A percentile compares a stretch with the other conserved stretches of the same genome.
Conservation (phyloP, 2,113 vertebrate genomes). For the Psilopogon haemacephalus region DNA sequence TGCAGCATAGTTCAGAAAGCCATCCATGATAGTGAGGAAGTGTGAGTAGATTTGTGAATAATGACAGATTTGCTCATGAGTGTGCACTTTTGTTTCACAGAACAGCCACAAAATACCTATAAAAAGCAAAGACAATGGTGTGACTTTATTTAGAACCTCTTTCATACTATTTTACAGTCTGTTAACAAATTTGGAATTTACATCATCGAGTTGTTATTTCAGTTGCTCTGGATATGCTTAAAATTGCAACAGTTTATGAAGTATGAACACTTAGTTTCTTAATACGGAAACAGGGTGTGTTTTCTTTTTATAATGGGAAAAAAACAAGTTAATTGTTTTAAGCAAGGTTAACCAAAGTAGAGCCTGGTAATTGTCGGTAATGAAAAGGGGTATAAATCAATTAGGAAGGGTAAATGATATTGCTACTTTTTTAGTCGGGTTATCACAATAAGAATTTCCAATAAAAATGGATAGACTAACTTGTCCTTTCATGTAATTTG, state of each 20-base stretch:
- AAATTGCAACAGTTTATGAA: neutral
- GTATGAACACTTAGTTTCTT: neutral
- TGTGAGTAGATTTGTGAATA: neutral
- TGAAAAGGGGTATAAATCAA: neutral
- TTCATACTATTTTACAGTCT: neutral
- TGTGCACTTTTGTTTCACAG: neutral
- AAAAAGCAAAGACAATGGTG: neutral
- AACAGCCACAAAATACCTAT: neutral
- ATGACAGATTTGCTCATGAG: neutral
- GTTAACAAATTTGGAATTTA: neutral
- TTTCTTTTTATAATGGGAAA: rapidly evolving
- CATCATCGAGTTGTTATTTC: neutral
- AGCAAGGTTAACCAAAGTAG: neutral
- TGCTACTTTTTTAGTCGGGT: neutral
- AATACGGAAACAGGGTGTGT: neutral
- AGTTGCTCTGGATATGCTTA: neutral
- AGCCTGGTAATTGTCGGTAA: neutral
- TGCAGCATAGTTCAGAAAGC: slow-evolving; percentile 16
- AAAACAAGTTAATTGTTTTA: neutral
- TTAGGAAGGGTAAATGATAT: neutral
- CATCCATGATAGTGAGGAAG: neutral
- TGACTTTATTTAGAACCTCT: neutral
- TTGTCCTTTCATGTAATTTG: neutral
- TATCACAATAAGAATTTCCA: neutral
- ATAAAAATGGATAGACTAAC: neutral